Evolutionary conservation across 1,140 invertebrate genomes (phyloP).

Genomic region (Wiebesia pumilae): DNA sequence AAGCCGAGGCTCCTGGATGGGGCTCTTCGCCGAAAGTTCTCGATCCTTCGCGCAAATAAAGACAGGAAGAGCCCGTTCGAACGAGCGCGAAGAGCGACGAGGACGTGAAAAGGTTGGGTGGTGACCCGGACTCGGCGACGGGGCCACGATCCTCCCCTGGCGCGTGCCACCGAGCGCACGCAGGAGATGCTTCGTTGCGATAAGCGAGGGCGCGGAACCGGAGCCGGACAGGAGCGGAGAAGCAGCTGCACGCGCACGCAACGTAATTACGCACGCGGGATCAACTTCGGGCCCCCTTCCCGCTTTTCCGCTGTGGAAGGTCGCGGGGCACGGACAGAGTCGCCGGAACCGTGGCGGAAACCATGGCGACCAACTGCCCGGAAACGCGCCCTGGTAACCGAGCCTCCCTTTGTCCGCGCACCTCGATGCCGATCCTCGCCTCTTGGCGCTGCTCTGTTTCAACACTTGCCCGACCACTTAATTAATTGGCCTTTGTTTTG

Average conservation of each 20-base stretch:
- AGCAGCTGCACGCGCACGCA: slow-evolving; percentile 6
- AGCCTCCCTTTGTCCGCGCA: neutral
- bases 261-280: slow-evolving; percentile 1
- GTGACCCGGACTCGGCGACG: no score
- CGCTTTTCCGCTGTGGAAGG: neutral
- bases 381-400: neutral
- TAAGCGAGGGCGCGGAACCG: neutral
- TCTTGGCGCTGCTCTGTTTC: no score
- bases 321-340: neutral
- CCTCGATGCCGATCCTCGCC: neutral
- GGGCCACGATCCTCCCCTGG: neutral
- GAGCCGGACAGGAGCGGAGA: neutral
- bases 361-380: neutral
- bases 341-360: neutral
- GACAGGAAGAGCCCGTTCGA: no score
- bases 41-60: no score
- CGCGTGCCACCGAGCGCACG: no score
- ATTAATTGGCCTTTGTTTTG: neutral
- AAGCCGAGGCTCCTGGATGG: neutral
- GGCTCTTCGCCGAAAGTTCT: no score
- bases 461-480: no score
- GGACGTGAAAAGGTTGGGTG: no score
- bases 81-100: no score
- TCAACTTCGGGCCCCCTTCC: neutral
- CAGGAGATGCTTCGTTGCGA: neutral